phyloP scores from a whole-genome alignment of 2,113 vertebrate species.

The Eulacestoma nigropectus region DNA sequence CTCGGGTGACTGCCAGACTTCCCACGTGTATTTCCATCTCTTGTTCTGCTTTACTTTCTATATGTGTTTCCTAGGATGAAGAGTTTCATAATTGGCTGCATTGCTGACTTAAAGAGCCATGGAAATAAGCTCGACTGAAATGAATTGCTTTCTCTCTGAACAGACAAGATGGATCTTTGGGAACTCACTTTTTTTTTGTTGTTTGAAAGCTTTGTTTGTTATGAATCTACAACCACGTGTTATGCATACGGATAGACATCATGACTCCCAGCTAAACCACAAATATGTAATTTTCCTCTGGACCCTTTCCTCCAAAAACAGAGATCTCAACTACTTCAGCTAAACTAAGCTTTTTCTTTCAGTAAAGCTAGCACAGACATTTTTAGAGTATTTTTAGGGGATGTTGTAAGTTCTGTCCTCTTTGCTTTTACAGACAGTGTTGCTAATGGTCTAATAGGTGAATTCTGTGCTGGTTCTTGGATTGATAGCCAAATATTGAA shows the following conservation, averaged over 20 bases:
- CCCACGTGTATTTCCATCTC: not conserved
- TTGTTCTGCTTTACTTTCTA: not conserved
- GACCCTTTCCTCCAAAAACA: slow-evolving; percentile 52
- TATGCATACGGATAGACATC: slow-evolving; percentile 45
- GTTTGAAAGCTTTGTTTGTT: slow-evolving; percentile 41
- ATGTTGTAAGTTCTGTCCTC: not conserved
- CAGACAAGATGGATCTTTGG: not conserved
- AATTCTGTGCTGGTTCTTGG: not conserved
- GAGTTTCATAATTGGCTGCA: not conserved
- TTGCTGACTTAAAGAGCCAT: not conserved
- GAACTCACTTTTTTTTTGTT: not conserved
- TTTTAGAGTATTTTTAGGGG: slow-evolving; percentile 15
- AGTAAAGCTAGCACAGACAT: not conserved
- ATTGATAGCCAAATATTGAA: not conserved
- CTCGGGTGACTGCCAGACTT: not conserved
- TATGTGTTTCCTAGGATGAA: not conserved
- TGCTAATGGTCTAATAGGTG: not conserved
- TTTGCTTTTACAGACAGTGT: not conserved
- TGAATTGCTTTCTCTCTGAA: not conserved
- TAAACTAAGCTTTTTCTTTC: slow-evolving; percentile 30
- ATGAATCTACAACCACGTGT: not conserved
- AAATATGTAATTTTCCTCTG: slow-evolving; percentile 56
- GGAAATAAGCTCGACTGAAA: not conserved
- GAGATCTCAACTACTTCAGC: slow-evolving; percentile 8
- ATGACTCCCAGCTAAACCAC: slow-evolving; percentile 47